Evolutionary conservation across 2,113 vertebrate species (phyloP), one percentile per base, ranked within the genome.

Genomic region (Xiphophorus maculatus): DNA sequence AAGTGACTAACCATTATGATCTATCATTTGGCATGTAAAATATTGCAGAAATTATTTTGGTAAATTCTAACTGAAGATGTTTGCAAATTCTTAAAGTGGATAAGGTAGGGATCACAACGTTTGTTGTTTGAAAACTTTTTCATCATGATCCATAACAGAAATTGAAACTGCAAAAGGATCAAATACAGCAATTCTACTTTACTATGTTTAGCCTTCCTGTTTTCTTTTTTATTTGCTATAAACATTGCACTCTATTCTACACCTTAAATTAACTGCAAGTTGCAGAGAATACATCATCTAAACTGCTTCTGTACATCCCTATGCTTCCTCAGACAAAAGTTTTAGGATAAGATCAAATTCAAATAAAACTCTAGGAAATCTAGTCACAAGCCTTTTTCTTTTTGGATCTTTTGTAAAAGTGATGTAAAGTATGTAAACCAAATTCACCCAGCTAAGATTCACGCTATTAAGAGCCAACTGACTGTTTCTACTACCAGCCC

Each of bases 401-500:
- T 58, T 58, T 58, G 51, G 22, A 58, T 58, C 22, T 58, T 25
- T n/a, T 1, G 25, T 9, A n/a, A n/a, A 11, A 58, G 25, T n/a
- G 22, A 58, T 58, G 19, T n/a, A 58, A n/a, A 58, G 3, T 8
- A 22, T 22, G 17, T 54, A 19, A 54, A 54, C 48, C 48, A 54
- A 17, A 54, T 22, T 9, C 22, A 58, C 25, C 8, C 25, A n/a
- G 10, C 2, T 10, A 58, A 54, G 22, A 58, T n/a, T 58, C 51
- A 58, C 5, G 1, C 25, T 58, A n/a, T 58, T 58, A 25, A n/a
- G 25, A 58, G 8, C 51, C 51, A 58, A 19, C 25, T 58, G 22
- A n/a, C 19, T n/a, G 9, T 58, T 58, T 19, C 1, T 6, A n/a
- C 51, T 83, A 69, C 76, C 64, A 81, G 82, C 81, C 68, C 29